Evolutionary conservation across 2,113 vertebrate genomes (phyloP).

Genomic region (Geococcyx californianus): DNA sequence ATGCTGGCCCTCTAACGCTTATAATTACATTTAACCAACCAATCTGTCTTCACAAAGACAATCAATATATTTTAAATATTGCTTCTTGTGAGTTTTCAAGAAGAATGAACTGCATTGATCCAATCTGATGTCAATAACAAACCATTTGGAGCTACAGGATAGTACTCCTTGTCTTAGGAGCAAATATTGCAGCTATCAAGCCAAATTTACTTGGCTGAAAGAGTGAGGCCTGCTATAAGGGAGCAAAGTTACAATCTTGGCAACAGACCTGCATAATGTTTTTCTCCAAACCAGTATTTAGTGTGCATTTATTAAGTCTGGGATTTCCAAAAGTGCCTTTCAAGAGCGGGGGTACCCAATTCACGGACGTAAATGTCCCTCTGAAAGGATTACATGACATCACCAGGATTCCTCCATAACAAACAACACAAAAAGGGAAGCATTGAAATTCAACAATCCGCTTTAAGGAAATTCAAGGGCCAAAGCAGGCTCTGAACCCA

Average conservation of each 20-base stretch:
- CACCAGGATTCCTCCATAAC: neutral
- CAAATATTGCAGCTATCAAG: neutral
- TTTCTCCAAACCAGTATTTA: neutral
- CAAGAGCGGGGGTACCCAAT: neutral
- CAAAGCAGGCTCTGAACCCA: neutral
- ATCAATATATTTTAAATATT: neutral
- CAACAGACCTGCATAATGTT: neutral
- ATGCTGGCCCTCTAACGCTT: neutral
- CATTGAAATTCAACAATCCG: neutral
- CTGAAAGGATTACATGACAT: neutral
- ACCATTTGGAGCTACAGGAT: neutral
- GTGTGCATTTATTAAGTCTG: neutral
- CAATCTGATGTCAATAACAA: neutral
- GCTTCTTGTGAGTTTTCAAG: neutral
- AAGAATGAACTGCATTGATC: neutral
- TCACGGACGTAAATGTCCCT: neutral
- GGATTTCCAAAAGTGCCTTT: neutral
- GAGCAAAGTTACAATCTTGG: neutral
- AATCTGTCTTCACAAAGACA: neutral
- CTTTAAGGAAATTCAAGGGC: neutral
- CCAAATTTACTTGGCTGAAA: conserved; percentile 32
- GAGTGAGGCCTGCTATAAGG: neutral
- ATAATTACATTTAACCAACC: neutral
- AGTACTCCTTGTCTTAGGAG: neutral
- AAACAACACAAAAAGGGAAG: neutral